Evolutionary conservation across 2,888 invertebrate genomes (phyloP), one percentile per base, ranked within the genome.

Genomic region (Lepidocyrtinus sp.): DNA sequence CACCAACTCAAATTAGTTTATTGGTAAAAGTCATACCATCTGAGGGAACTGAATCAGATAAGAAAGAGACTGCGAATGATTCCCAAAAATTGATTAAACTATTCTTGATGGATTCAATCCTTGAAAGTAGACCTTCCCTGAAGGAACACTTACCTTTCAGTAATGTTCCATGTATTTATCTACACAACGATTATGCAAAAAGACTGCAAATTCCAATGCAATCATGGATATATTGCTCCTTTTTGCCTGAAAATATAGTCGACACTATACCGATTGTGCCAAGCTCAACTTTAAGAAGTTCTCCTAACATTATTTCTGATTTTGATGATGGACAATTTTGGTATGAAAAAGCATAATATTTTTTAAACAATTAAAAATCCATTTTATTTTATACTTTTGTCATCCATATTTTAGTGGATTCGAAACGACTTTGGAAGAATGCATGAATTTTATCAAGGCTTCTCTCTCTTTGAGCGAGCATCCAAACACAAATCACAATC

Each of bases 131-230:
- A 59, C 15, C 72, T 9, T 19, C 21, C 5, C 17, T 68, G 1
- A 59, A 73, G 12, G 17, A 19, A 15, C 50, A 73, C 45, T 70
- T 79, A 46, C 82, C 83, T 25, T 22, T 75, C 9, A 73, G 77
- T 15, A 86, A 83, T 45, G 80, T 84, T 17, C 81, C 84, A n/a
- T 69, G 75, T 19, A 9, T 86, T 1, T 86, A 81, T 46, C 19
- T 86, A 25, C 86, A 85, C 75, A 83, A 82, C 2, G 65, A 75
- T 17, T 25, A 84, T 1, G 7, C 80, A 21, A 36, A 71, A 17
- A 71, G 64, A n/a, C 70, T 17, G 19, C 59, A 64, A 12, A 62
- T 84, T 7, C 46, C 50, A 17, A 3, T 50, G 0, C 79, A 84
- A 70, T 75, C 83, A 1, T 75, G 69, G 62, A 25, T 83, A 26